Base-by-base conservation (phyloP, 2,888 invertebrate species). In the Epiblema foenella region DNA sequence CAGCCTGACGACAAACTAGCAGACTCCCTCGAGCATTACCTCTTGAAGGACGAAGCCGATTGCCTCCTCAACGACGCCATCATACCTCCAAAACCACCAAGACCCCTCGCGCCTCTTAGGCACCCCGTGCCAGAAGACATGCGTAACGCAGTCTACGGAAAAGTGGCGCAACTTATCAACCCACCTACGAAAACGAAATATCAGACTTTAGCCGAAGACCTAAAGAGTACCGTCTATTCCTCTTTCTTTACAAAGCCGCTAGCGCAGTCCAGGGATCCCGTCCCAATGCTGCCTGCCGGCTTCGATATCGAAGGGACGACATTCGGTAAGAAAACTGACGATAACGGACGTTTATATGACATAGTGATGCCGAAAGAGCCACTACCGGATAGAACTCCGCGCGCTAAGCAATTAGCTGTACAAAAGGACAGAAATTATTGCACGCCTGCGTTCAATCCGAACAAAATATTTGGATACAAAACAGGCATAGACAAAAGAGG, bases 401-500 rank as follows among this genome's bases (percentile, higher is more conserved):
- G 33, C 15, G 77, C 77, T 1, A 86, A 87, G 72, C 66, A 76
- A 46, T 75, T 85, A 11, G 87, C 88, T 1, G 80, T 80, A 8
- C 91, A 90, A 78, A 62, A 74, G 18, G 73, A 81, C 4, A 84
- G 89, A 10, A 84, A 85, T 46, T 93, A 89, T 75, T 91, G 91
- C 74, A 56, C 75, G 49, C 93, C 94, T 10, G 79, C 94, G 17
- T 95, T 81, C 77, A 80, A 89, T 59, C 81, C 88, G 5, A 81
- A 93, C 57, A 78, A 89, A 59, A 89, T 91, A 2, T 95, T 83
- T 77, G 95, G 95, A 0, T 77, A 86, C 73, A 86, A 85, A 76
- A 88, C 88, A 1, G 81, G 79, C 57, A 84, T 87, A 29, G 94
- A 94, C 78, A 90, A 89, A 69, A 83, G 93, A 74, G 94, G 94